Base-by-base conservation (phyloP, 2,113 vertebrate species). In the Heterotis niloticus region DNA sequence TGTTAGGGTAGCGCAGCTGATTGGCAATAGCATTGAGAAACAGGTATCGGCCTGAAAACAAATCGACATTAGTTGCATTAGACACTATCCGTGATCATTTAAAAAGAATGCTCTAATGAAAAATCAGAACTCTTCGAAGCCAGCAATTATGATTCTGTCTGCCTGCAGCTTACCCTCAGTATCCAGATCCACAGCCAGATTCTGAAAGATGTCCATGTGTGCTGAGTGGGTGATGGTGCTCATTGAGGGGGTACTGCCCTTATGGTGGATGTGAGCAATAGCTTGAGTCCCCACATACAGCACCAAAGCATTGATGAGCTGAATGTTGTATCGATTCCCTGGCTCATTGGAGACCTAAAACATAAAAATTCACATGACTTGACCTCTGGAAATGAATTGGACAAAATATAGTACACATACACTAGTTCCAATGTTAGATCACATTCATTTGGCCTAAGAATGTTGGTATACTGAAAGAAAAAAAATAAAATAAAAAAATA, bases 191-290 rank as follows among this genome's bases (percentile, higher is more conserved):
- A 99, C 98, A 62, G 98, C 98, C 84, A 99, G 88, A 78, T 99
- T 99, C 91, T 99, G 98, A 91, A 99, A 99, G 92, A 99, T 99
- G 89, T 99, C 98, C 98, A 99, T 99, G 88, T 99, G 98, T 81
- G 98, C 98, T 0, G 98, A 99, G 87, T 99, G 98, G 17, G 98
- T 99, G 83, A 99, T 99, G 79, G 98, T 99, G 93, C 98, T 99
- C 98, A 99, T 99, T 17, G 98, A 99, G 34, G 98, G 98, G 0
- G 97, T 98, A 91, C 97, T 99, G 85, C 98, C 98, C 88, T 99
- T 99, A 91, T 98, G 98, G 90, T 99, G 97, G 73, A 99, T 99
- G 90, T 99, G 97, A 7, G 96, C 96, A 29, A 99, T 99, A 10
- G 98, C 98, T 89, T 99, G 98, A 73, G 97, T 99, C 70, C 98